A percentile compares a stretch with the other conserved stretches of the same genome.
Conservation (phyloP, 2,113 vertebrate species). For the Oncorhynchus keta region DNA sequence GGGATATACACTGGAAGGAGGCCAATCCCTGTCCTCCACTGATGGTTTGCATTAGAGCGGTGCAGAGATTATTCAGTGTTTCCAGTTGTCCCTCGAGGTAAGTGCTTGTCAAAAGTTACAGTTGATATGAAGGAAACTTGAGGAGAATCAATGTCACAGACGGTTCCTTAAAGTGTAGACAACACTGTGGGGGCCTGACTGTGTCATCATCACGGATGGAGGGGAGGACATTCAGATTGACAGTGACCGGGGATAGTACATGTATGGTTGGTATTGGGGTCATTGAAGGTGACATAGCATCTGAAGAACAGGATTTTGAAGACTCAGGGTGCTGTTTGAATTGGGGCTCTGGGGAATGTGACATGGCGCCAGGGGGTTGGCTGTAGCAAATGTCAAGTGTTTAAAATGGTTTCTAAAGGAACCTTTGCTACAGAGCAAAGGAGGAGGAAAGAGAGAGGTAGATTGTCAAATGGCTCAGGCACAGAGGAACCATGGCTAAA, state of each 20-base stretch:
- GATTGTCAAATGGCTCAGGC: too few species aligned
- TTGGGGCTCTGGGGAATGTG: too few species aligned
- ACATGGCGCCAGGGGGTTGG: too few species aligned
- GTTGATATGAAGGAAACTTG: constrained; percentile 13
- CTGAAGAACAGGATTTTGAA: too few species aligned
- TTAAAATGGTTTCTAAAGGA: too few species aligned
- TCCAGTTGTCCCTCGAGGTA: constrained; percentile 16
- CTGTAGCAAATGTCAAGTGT: too few species aligned
- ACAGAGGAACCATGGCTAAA: too few species aligned
- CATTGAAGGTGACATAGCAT: too few species aligned
- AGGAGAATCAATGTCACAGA: constrained; percentile 14
- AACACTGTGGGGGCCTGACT: not conserved
- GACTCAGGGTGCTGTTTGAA: too few species aligned
- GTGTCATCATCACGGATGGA: too few species aligned
- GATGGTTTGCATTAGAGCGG: not conserved
- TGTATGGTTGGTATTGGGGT: not conserved
- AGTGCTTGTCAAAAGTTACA: constrained; percentile 6
- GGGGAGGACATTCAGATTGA: constrained; percentile 9
- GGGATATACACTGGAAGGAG: not conserved
- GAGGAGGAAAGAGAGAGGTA: too few species aligned
- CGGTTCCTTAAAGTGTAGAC: not conserved
- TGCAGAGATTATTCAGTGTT: constrained; percentile 13
- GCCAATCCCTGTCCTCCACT: not conserved
- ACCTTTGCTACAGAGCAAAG: too few species aligned
- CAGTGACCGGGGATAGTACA: not conserved